phyloP scores from a whole-genome alignment of 2,113 vertebrate species.

The Marcusenius ussheri region DNA sequence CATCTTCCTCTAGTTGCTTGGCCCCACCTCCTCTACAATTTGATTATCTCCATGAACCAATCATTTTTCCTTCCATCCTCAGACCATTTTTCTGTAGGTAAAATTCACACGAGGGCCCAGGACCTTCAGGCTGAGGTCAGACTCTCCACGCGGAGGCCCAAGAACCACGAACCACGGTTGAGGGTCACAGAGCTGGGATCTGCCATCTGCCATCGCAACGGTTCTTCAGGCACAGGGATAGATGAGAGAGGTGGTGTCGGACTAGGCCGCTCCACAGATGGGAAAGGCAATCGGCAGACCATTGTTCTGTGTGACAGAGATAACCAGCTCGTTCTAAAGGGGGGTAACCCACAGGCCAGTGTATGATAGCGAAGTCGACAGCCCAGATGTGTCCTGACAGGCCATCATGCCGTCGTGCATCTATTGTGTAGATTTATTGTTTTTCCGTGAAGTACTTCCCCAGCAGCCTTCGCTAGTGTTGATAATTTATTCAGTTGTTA shows the following conservation, averaged over 20 bases:
- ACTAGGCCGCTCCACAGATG: background rate
- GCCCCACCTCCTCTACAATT: background rate
- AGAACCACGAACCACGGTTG: background rate
- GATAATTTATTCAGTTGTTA: background rate
- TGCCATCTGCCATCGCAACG: background rate
- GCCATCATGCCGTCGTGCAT: background rate
- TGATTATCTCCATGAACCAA: background rate
- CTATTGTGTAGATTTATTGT: background rate
- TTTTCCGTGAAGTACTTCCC: background rate
- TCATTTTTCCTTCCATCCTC: background rate
- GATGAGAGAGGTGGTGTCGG: background rate
- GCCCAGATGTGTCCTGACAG: background rate
- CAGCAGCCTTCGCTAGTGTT: background rate
- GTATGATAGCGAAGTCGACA: background rate
- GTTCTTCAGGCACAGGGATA: background rate
- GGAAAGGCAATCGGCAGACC: background rate
- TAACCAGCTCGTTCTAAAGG: background rate
- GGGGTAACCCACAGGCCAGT: background rate
- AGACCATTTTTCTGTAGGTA: background rate
- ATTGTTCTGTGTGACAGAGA: constrained; percentile 8
- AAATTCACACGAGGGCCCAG: background rate
- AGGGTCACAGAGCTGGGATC: background rate
- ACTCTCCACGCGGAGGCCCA: background rate
- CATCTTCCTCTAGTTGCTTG: background rate
- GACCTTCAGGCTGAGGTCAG: background rate